Percentiles rank a stretch among this genome's conserved stretches.
Conservation (phyloP, 2,113 vertebrate species). For the Diphyllodes magnificus region DNA sequence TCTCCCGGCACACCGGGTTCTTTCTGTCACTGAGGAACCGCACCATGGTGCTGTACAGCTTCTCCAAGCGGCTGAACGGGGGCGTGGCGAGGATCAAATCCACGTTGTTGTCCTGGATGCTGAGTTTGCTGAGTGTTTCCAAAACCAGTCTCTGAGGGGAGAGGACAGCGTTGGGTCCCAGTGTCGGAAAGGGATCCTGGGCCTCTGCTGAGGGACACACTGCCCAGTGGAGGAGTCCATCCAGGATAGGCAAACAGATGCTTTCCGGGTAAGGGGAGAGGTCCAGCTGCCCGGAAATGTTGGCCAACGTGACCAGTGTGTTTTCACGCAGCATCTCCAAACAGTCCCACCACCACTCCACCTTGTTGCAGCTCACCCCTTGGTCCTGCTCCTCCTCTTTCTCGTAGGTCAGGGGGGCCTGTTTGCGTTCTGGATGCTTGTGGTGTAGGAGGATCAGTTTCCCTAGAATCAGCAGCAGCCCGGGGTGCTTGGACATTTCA, state of each 20-base stretch:
- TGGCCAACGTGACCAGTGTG: constrained; percentile 94
- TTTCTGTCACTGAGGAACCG: constrained; percentile 96
- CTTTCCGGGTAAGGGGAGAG: constrained; percentile 95
- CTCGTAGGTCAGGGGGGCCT: constrained; percentile 94
- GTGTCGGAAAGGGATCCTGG: constrained; percentile 94
- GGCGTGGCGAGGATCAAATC: constrained; percentile 97
- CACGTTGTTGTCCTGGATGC: constrained; percentile 99
- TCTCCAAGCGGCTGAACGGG: constrained; percentile 93
- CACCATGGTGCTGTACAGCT: constrained; percentile 95
- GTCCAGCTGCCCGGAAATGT: constrained; percentile 97
- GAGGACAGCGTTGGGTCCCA: constrained; percentile 91
- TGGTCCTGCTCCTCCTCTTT: constrained; percentile 97
- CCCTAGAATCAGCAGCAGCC: constrained; percentile 91
- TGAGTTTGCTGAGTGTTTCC: constrained; percentile 98
- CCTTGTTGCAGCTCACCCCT: constrained; percentile 88
- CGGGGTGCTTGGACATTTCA: constrained; percentile 97
- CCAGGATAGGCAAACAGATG: constrained; percentile 96
- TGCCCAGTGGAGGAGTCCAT: constrained; percentile 97
- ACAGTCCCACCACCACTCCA: constrained; percentile 99
- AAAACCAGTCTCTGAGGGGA: constrained; percentile 98
- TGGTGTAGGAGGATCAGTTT: constrained; percentile 95
- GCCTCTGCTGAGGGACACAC: constrained; percentile 98
- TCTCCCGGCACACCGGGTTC: constrained; percentile 97
- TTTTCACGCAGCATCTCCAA: constrained; percentile 96
- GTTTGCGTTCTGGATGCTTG: constrained; percentile 94